phyloP scores from a whole-genome alignment of 2,888 invertebrate species.

The Hylaea fasciaria region DNA sequence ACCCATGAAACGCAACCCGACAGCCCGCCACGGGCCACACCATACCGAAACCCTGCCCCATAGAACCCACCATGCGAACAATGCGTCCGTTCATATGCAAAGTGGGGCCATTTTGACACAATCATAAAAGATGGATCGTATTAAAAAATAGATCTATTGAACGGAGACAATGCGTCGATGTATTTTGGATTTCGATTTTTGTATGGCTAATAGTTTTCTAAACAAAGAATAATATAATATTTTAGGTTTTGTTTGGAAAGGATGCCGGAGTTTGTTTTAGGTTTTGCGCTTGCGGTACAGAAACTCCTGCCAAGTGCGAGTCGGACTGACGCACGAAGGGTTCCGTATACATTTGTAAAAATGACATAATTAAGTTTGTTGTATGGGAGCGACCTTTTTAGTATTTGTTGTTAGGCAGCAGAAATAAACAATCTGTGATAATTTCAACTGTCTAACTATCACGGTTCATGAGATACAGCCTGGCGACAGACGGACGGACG shows the following conservation, averaged over 20 bases:
- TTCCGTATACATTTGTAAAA: no score
- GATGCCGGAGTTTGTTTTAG: conserved; percentile 18
- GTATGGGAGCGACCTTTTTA: no score
- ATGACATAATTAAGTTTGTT: no score
- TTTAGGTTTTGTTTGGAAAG: conserved; percentile 27
- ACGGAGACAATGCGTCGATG: conserved; percentile 40
- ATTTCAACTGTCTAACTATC: no score
- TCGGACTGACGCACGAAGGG: no score
- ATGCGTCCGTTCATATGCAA: conserved; percentile 78
- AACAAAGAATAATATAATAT: no score
- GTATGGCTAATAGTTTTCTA: conserved; percentile 35
- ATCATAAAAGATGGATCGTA: conserved; percentile 78
- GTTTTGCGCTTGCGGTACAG: conserved; percentile 2
- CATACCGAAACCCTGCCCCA: conserved; percentile 31
- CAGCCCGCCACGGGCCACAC: conserved; percentile 33
- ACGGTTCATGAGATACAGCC: no score
- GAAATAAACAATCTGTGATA: no score
- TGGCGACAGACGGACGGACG: no score
- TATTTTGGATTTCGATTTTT: conserved; percentile 44
- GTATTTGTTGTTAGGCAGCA: no score
- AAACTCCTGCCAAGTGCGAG: no score
- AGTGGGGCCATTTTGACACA: conserved; percentile 73
- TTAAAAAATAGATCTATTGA: conserved; percentile 56
- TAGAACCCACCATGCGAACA: conserved; percentile 41
- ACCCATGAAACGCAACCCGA: conserved; percentile 29